Base-by-base conservation (phyloP, 1,140 invertebrate genomes). In the Medauroidea extradentata region DNA sequence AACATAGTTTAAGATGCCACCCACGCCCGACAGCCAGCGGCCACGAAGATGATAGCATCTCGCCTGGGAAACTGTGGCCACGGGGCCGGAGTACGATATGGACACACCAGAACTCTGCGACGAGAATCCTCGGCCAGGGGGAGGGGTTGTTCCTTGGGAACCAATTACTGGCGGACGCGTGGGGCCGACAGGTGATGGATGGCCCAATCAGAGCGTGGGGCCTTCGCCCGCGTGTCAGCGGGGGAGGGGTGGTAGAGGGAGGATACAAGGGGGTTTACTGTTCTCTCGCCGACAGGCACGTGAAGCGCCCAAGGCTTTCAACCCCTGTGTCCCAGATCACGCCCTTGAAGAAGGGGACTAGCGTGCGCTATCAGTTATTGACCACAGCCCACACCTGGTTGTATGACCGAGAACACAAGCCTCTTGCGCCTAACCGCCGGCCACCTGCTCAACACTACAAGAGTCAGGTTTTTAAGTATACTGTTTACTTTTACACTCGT, bases 261-360 rank as follows among this genome's bases (percentile, higher is more conserved):
- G 75, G 74, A 76, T 75, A 76, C 67, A 73, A 74, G 75, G 74
- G 74, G 75, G 74, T 76, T 73, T 73, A 68, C 73, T 71, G 71
- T 67, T 69, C 66, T 71, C 75, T 77, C 76, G 76, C 76, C 75
- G 74, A 76, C 75, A 69, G 73, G 75, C 75, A 73, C 72, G 69
- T 61, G 63, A 59, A 67, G 67, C 66, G 60, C 67, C 67, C 65
- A 44, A 11, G 29, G 29, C 29, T 34, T 11, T 34, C 29, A 34
- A 11, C 5, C n/a, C n/a, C n/a, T n/a, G n/a, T n/a, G n/a, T n/a
- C n/a, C n/a, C n/a, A n/a, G n/a, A n/a, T n/a, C n/a, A n/a, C n/a
- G n/a, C n/a, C n/a, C n/a, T n/a, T n/a, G 11, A 34, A 34, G 29
- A 11, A 34, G 29, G 29, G 29, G 4, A 34, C 5, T 34, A 34